Evolutionary conservation across 2,888 invertebrate genomes (phyloP), one percentile per base, ranked within the genome.

Genomic region (Chalcosyrphus nemorum): DNA sequence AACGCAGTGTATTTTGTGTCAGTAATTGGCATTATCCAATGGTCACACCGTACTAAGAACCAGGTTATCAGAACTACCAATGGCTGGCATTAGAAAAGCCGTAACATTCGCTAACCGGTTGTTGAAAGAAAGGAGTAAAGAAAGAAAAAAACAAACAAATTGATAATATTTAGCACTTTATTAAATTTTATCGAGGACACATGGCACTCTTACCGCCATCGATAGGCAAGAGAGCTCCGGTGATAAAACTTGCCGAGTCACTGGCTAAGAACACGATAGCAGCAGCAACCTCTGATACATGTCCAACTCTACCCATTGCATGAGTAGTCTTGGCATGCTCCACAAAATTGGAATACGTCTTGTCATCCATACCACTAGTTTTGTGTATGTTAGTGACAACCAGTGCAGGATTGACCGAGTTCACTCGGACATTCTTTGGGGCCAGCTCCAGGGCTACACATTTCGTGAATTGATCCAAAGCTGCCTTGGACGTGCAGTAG

Each of bases 331-430:
- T 95, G 76, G 94, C 93, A 74, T 94, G 94, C 88, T 97, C 95
- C 84, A 98, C 92, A 91, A 97, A 97, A 88, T 92, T 92, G 47
- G 93, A 93, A 90, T 98, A 97, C 41, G 94, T 94, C 85, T 95
- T 94, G 15, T 96, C 95, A 86, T 93, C 93, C 94, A 98, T 95
- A 17, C 95, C 95, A 86, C 94, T 92, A 86, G 94, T 93, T 90
- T 94, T 95, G 88, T 98, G 98, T 38, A 98, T 91, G 87, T 97
- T 95, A 2, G 98, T 98, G 2, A 95, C 91, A 17, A 96, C 95
- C 0, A 98, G 97, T 21, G 98, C 98, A 50, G 98, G 98, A 91
- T 97, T 97, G 0, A 98, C 97, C 63, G 96, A 94, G 90, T 98
- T 98, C 0, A 97, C 97, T 38, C 98, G 93, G 0, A 98, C 96